A percentile compares a stretch with the other conserved stretches of the same genome.
Conservation (phyloP, 2,797 vertebrate species). For the Sarcophilus harrisii region DNA sequence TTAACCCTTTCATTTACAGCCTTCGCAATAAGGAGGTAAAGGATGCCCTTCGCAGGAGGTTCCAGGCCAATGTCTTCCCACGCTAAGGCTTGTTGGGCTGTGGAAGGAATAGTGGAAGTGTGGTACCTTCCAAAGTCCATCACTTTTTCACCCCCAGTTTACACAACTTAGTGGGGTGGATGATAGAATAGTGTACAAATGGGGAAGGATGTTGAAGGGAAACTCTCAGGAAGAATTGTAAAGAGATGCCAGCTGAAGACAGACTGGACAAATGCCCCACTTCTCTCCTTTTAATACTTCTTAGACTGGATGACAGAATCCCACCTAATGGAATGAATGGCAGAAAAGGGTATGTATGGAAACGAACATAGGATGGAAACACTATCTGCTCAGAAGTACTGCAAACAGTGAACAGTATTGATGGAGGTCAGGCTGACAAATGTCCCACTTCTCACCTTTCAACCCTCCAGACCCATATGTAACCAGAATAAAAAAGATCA, state of each 20-base stretch:
- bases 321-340: neutral
- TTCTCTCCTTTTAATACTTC: neutral
- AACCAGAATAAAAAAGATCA: neutral
- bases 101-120: neutral
- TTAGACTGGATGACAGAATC: neutral
- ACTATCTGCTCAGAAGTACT: neutral
- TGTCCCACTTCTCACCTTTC: neutral
- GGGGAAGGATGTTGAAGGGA: neutral
- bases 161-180: neutral
- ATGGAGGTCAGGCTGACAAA: neutral
- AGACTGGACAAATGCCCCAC: neutral
- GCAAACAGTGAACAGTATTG: neutral
- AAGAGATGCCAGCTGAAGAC: neutral
- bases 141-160: neutral
- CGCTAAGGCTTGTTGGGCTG: neutral
- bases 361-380: neutral
- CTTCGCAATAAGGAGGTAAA: slow-evolving; percentile 65
- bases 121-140: neutral
- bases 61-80: neutral
- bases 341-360: neutral
- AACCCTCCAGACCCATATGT: neutral
- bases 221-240: neutral
- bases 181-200: neutral
- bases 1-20: slow-evolving; percentile 70
- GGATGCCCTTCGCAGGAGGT: slow-evolving; percentile 20